Percentiles rank a stretch among this genome's conserved stretches.
phyloP scores from a whole-genome alignment of 1,140 invertebrate genomes.

The Papilio xuthus region DNA sequence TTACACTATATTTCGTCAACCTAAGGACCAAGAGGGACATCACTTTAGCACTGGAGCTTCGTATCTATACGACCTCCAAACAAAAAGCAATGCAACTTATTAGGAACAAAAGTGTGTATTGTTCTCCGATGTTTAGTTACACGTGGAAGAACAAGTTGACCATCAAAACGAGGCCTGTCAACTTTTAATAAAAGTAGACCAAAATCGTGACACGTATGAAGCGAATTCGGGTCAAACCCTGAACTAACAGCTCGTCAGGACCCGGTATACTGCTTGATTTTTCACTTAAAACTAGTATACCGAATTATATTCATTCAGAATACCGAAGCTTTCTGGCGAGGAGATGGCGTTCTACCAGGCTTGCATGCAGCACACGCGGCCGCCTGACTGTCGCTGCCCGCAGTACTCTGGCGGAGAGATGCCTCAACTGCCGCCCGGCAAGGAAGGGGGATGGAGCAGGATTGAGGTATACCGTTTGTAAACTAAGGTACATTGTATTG shows the following conservation, averaged over 20 bases:
- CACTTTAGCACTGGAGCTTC: neutral
- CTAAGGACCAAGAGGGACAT: neutral
- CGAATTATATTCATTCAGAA: conserved; percentile 50
- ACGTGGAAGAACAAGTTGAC: no score
- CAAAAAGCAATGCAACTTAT: no score
- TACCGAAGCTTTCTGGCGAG: conserved; percentile 59
- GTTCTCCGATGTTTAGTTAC: no score
- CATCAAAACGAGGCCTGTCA: no score
- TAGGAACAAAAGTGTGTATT: no score
- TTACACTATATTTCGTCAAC: neutral
- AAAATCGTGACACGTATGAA: neutral
- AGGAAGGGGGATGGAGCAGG: conserved; percentile 71
- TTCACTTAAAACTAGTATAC: neutral
- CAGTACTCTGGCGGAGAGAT: conserved; percentile 64
- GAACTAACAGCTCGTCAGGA: no score
- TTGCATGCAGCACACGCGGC: conserved; percentile 69
- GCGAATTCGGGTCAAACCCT: no score
- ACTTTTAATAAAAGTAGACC: neutral
- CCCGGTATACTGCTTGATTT: neutral
- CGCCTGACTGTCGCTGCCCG: conserved; percentile 69
- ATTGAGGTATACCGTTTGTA: conserved; percentile 60
- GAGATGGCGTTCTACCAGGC: conserved; percentile 72
- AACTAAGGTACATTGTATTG: neutral
- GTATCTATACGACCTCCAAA: no score
- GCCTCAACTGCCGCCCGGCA: conserved; percentile 63